Evolutionary conservation across 2,797 vertebrate species (phyloP), one percentile per base, ranked within the genome.

Genomic region (Fistularia tabacaria): DNA sequence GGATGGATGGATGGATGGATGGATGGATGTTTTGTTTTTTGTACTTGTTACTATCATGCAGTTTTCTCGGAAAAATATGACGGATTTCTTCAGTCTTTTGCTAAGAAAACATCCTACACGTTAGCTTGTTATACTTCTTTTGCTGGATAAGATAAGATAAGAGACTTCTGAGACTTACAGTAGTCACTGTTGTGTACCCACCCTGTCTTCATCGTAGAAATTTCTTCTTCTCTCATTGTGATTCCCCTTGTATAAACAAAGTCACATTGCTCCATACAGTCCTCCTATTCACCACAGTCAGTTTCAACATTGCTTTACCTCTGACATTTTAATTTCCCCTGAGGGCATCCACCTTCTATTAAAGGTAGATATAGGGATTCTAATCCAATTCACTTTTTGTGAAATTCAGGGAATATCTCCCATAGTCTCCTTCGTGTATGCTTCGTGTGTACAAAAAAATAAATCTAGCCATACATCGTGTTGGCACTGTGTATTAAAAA

Each of bases 291-390:
- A 38, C 41, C 25, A 25, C 45, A 51, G 38, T 60, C 44, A 43
- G 12, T 68, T 71, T 59, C 55, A 51, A 57, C 44, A 41, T 46
- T 63, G 51, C 52, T 66, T 58, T 48, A 51, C 44, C n/a, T 45
- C 36, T 50, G 52, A 58, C 51, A 61, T 42, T n/a, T 43, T 59
- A 36, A 57, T 60, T 63, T 69, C 49, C 52, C 51, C 12, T 1
- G 38, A 59, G 54, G 51, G 40, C 43, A 49, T 14, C 48, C 57
- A 58, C 38, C 61, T 56, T 10, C 10, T 7, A 49, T 62, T 40
- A 64, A 40, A 40, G 39, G 39, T 40, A 10, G 10, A 40, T 2
- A 40, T 10, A 40, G 39, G 8, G 39, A 40, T 40, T 10, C 39
- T 40, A 40, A 40, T 40, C 39, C 8, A 3, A 40, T 40, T 2